Percentiles rank a stretch among this genome's conserved stretches.
These are phyloP conservation scores for Trididemnum miniatum DNA, from an alignment of 23 tunicate genomes.

Conservation along the genomic window DNA sequence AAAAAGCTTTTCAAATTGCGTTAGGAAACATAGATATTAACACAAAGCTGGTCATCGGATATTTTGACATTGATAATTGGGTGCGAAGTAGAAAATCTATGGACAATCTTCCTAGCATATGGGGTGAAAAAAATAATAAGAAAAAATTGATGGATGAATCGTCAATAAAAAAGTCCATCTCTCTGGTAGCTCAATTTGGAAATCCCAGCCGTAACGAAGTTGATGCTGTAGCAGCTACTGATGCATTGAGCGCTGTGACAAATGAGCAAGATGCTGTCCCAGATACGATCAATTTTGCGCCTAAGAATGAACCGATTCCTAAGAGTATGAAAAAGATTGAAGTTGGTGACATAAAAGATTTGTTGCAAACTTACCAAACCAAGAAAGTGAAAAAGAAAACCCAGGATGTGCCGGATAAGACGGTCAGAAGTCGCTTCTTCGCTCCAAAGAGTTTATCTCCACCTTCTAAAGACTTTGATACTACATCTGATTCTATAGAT, in stretches of 20 bases:
- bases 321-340: background rate
- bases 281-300: too few species aligned
- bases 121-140: background rate
- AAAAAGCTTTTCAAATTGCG: conserved; percentile 73
- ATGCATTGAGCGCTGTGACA: background rate
- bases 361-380: background rate
- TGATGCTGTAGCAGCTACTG: background rate
- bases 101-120: conserved; percentile 35
- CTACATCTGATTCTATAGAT: too few species aligned
- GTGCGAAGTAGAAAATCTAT: conserved; percentile 23
- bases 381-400: background rate
- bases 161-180: background rate
- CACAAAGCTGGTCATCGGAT: conserved; percentile 41
- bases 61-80: conserved; percentile 80
- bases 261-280: too few species aligned
- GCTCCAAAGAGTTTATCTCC: background rate
- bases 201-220: background rate
- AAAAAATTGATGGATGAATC: background rate
- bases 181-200: background rate
- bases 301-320: background rate
- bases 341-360: background rate
- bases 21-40: conserved; percentile 80
- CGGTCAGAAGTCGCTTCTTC: conserved; percentile 23
- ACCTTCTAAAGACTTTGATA: background rate
- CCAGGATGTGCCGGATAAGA: background rate